Evolutionary conservation across 1,140 invertebrate species (phyloP), one percentile per base, ranked within the genome.

Genomic region (Maniola jurtina): DNA sequence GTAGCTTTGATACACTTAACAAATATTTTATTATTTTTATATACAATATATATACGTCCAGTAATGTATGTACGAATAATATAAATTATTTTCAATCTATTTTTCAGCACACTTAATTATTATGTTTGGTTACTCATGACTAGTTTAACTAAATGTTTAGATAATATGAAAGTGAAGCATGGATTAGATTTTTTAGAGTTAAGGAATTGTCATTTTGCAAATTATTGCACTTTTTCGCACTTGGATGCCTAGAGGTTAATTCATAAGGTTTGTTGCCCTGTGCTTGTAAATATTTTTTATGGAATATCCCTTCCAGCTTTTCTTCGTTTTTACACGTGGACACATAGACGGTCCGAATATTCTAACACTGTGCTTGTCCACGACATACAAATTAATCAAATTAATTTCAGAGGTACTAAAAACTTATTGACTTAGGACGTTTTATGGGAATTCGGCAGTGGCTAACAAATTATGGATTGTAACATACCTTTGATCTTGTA

Each of bases 241-340:
- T 60, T 69, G 67, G 67, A 69, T 69, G 67, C 38, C 61, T 69
- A 60, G 56, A 48, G 56, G 58, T 64, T 69, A 36, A 58, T 35
- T 61, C 45, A 47, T 65, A 61, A 64, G 67, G 67, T 69, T 64
- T 69, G 67, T 64, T 69, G 67, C 57, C 52, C 40, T 57, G 62
- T 58, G 60, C 66, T 68, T 68, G 60, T 68, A 67, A 56, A 63
- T 68, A 68, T 36, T 50, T 62, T 56, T 48, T 50, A 57, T 15
- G 16, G 40, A 52, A 61, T 57, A 45, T 55, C 58, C 36, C 58
- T 67, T 25, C 50, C 55, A 61, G 65, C 52, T 68, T 58, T 15
- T 15, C 58, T 61, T 33, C 65, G 42, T 67, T 42, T 38, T 40
- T 50, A 11, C 7, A 56, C 55, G 52, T 68, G 59, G 60, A 58